Conservation (phyloP, 2,113 vertebrate genomes). For the Chloroceryle aenea region DNA sequence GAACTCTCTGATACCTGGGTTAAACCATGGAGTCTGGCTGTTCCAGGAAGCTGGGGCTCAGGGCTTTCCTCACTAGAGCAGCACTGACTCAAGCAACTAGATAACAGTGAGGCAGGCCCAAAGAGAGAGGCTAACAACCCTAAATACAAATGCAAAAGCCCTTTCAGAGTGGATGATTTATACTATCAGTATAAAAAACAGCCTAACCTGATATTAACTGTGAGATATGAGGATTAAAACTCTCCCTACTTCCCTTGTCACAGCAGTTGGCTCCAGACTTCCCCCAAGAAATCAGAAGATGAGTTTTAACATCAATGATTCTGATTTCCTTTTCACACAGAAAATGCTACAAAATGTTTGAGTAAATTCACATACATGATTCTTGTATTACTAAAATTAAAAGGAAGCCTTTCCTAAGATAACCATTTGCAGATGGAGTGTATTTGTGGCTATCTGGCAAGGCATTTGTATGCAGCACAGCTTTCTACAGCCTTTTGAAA, state of each 20-base stretch:
- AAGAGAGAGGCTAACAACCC: not conserved
- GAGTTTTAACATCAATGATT: not conserved
- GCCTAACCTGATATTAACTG: not conserved
- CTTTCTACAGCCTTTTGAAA: not conserved
- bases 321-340: not conserved
- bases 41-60: not conserved
- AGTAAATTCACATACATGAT: not conserved
- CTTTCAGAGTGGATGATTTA: not conserved
- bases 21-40: not conserved
- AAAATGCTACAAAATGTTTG: not conserved
- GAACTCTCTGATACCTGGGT: not conserved
- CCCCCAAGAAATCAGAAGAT: not conserved
- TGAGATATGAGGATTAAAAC: not conserved
- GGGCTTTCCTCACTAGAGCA: not conserved
- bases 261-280: not conserved
- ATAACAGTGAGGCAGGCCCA: not conserved
- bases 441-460: not conserved
- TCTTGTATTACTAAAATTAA: not conserved
- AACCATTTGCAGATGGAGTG: not conserved
- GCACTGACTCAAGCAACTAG: not conserved
- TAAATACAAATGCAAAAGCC: not conserved
- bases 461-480: not conserved
- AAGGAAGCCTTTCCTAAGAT: not conserved
- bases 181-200: not conserved
- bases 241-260: not conserved